Evolutionary conservation across 2,888 invertebrate species (phyloP).

Genomic region (Mimumesa dahlbomi): DNA sequence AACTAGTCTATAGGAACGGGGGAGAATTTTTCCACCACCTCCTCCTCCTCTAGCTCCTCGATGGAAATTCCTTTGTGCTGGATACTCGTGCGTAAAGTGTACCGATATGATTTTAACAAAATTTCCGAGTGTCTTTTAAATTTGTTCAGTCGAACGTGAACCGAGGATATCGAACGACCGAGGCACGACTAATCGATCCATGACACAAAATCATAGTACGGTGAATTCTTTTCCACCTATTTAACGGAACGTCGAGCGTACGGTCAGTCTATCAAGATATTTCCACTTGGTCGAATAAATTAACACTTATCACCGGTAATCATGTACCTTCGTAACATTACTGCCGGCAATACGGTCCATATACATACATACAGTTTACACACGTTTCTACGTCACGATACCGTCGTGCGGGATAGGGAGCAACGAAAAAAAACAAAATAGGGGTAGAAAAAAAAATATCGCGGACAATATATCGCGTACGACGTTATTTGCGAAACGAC

Average conservation of each 20-base stretch:
- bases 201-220: not conserved
- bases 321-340: constrained; percentile 8
- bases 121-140: too few relatives aligned
- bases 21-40: too few relatives aligned
- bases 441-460: not conserved
- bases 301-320: constrained; percentile 14
- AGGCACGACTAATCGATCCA: not conserved
- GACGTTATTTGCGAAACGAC: constrained; percentile 44
- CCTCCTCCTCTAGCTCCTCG: too few relatives aligned
- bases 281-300: constrained; percentile 19
- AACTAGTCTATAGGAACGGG: too few relatives aligned
- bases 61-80: too few relatives aligned
- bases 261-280: constrained; percentile 12
- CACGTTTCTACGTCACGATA: not conserved
- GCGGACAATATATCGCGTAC: constrained; percentile 23
- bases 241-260: constrained; percentile 8
- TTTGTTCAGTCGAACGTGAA: too few relatives aligned
- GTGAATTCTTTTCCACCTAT: not conserved
- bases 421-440: too few relatives aligned
- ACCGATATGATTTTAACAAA: too few relatives aligned
- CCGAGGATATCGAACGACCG: too few relatives aligned
- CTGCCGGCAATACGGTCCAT: not conserved
- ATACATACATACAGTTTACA: not conserved
- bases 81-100: too few relatives aligned
- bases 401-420: not conserved